phyloP scores from a whole-genome alignment of 2,888 invertebrate genomes.

The Octonoba sinensis region DNA sequence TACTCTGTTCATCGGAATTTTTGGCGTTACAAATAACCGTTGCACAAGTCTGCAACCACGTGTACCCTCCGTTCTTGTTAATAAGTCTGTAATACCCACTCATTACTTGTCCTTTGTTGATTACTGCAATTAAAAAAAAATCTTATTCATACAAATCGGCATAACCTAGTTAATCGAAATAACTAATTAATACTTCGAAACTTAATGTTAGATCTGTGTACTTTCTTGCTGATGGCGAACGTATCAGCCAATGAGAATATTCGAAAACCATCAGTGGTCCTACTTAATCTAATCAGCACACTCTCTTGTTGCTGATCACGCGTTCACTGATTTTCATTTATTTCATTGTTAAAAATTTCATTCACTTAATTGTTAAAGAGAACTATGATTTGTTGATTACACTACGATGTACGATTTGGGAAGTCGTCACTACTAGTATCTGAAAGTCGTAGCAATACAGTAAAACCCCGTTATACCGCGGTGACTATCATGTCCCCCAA shows the following conservation, averaged over 20 bases:
- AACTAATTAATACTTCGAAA: not conserved
- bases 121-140: conserved; percentile 77
- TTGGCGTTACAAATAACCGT: conserved; percentile 96
- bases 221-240: not conserved
- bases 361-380: no score
- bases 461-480: no score
- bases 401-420: no score
- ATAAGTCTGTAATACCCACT: conserved; percentile 96
- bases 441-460: no score
- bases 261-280: not conserved
- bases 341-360: no score
- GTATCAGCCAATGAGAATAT: not conserved
- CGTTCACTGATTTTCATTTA: no score
- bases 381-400: no score
- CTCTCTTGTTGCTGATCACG: no score
- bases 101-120: conserved; percentile 95
- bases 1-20: conserved; percentile 87
- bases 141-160: not conserved
- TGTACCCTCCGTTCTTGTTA: conserved; percentile 96
- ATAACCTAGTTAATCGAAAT: not conserved
- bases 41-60: conserved; percentile 97
- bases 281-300: no score
- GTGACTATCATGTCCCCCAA: no score
- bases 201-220: not conserved
- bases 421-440: no score